phyloP scores from a whole-genome alignment of 2,113 vertebrate species.

The Saguinus midas region DNA sequence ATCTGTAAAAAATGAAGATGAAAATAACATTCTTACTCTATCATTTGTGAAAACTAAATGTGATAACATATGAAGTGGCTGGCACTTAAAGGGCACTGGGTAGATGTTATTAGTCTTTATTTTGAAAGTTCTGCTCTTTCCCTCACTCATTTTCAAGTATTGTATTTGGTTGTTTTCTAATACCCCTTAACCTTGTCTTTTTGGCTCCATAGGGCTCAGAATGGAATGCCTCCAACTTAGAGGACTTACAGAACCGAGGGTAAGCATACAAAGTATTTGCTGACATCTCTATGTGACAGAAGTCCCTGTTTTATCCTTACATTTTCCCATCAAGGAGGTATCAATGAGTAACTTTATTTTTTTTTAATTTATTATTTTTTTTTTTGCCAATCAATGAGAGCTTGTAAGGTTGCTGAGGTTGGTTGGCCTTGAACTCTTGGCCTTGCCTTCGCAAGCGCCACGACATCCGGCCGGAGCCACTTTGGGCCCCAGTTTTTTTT shows the following conservation, averaged over 20 bases:
- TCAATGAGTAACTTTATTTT: background rate
- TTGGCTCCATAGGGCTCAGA: slow-evolving; percentile 91
- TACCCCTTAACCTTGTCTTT: slow-evolving; percentile 51
- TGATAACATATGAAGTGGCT: background rate
- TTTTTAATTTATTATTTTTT: too few species aligned
- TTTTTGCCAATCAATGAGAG: too few species aligned
- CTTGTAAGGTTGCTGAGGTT: too few species aligned
- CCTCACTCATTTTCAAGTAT: background rate
- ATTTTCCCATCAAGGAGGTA: slow-evolving; percentile 5
- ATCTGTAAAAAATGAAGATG: slow-evolving; percentile 30
- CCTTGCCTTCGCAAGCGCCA: too few species aligned
- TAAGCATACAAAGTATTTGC: slow-evolving; percentile 80
- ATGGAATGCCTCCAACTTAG: slow-evolving; percentile 98
- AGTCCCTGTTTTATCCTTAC: slow-evolving; percentile 37
- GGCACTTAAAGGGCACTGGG: background rate
- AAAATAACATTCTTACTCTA: background rate
- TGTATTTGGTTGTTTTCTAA: slow-evolving; percentile 40
- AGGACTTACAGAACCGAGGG: slow-evolving; percentile 98
- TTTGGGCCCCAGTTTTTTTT: too few species aligned
- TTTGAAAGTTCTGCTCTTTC: slow-evolving; percentile 14
- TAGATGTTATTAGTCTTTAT: background rate
- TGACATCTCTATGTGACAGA: background rate
- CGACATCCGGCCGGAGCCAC: too few species aligned
- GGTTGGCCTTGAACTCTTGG: too few species aligned
- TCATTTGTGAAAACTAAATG: slow-evolving; percentile 19